phyloP scores from a whole-genome alignment of 2,888 invertebrate genomes.

The Ochropacha duplaris region DNA sequence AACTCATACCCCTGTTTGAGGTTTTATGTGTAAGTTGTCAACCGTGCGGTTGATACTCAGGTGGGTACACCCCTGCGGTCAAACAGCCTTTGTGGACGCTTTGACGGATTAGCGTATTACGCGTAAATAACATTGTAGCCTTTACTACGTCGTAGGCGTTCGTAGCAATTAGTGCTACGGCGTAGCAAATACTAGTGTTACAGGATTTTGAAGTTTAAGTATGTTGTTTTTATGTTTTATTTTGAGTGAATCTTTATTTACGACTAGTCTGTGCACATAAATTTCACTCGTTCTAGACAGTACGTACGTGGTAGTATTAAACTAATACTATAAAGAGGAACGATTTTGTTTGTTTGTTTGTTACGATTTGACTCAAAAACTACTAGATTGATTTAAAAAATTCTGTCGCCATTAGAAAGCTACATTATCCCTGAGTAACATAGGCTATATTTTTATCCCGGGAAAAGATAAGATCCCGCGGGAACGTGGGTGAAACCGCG shows the following conservation, averaged over 20 bases:
- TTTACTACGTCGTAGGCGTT: constrained; percentile 2
- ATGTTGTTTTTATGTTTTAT: neutral
- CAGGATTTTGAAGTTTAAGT: neutral
- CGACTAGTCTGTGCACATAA: neutral
- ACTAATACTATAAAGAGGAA: too few species aligned
- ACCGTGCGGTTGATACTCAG: constrained; percentile 4
- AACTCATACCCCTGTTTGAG: neutral
- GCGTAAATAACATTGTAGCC: constrained; percentile 1
- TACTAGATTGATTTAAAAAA: too few species aligned
- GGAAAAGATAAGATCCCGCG: too few species aligned
- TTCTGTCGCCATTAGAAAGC: too few species aligned
- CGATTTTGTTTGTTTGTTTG: too few species aligned
- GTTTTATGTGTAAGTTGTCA: constrained; percentile 9
- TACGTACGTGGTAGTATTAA: too few species aligned
- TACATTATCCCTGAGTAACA: too few species aligned
- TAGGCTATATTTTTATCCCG: too few species aligned
- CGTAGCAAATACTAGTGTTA: neutral
- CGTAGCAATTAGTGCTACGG: constrained; percentile 1
- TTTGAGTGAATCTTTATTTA: constrained; percentile 1
- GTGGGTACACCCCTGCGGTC: constrained; percentile 4
- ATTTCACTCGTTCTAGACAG: neutral
- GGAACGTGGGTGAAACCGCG: too few species aligned
- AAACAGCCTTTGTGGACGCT: constrained; percentile 3
- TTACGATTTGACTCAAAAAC: too few species aligned
- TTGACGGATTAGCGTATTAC: constrained; percentile 5